Evolutionary conservation across 2,113 vertebrate species (phyloP), one percentile per base, ranked within the genome.

Genomic region (Sinocyclocheilus anophthalmus): DNA sequence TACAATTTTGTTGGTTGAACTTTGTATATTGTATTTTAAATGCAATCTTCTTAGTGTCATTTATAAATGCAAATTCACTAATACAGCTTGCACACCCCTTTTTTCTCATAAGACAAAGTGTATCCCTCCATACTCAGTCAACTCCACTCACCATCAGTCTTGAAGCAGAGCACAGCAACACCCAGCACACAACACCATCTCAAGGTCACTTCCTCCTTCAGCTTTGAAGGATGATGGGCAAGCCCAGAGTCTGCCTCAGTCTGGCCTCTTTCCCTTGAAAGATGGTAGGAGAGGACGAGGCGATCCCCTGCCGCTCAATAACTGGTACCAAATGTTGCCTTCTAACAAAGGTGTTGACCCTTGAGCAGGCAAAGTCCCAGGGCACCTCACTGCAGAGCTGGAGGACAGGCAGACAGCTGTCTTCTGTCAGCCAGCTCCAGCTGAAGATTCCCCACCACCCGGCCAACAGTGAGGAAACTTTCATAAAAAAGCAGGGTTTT

Each of bases 301-400:
- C n/a, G 48, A 89, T 85, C 92, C 88, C 93, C 93, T 78, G 91
- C 91, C 50, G 93, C 91, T 93, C 42, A 42, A 88, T 95, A 95
- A 95, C 94, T 93, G 92, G 88, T 94, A 94, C 93, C 95, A 94
- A 95, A 93, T 94, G 95, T 94, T 93, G 90, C 87, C 92, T 91
- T 90, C 89, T 90, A 91, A 92, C 90, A 83, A 85, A 93, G 90
- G 93, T 90, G 93, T 84, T 94, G 93, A 93, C 93, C 94, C 91
- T 85, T 81, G 83, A 91, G 90, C 89, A 87, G 92, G 90, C 89
- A 89, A 87, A 78, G 90, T 95, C 93, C 92, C 91, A 92, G 93
- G 92, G 93, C 90, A 82, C 89, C 91, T 93, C 90, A 89, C 87
- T 88, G 91, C 88, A 70, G 89, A 78, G 90, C 91, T 89, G 90